phyloP scores from a whole-genome alignment of 2,888 invertebrate species.

The Rapana venosa region DNA sequence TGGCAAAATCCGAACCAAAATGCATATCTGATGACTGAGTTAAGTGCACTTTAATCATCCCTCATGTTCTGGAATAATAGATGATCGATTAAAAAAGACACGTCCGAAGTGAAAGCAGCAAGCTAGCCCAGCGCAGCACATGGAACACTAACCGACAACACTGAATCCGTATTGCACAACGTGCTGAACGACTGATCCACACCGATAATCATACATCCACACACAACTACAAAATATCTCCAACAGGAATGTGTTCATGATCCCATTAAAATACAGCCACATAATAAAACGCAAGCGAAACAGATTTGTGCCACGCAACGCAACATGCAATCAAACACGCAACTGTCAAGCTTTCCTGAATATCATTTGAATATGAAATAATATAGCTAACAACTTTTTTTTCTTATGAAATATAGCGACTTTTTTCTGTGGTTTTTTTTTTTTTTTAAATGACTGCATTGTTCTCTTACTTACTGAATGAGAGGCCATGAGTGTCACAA shows the following conservation, averaged over 20 bases:
- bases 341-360: background rate
- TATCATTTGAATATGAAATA: background rate
- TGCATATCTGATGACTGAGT: constrained; percentile 18
- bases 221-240: background rate
- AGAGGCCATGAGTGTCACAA: no score
- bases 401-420: no score
- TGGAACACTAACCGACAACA: background rate
- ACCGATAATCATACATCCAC: background rate
- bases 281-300: background rate
- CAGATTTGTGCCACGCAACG: background rate
- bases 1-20: background rate
- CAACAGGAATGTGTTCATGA: constrained; percentile 8
- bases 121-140: background rate
- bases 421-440: background rate
- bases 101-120: background rate
- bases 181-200: constrained; percentile 7
- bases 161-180: constrained; percentile 10
- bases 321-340: background rate
- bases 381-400: no score
- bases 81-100: background rate
- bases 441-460: no score
- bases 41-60: constrained; percentile 23
- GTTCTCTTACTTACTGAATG: no score
- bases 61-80: background rate
- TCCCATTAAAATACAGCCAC: constrained; percentile 2